Percentiles rank a stretch among this genome's conserved stretches.
These are phyloP conservation scores for Pontoporia blainvillei DNA, from an alignment of 2,113 vertebrate genomes.

Conservation along the genomic window DNA sequence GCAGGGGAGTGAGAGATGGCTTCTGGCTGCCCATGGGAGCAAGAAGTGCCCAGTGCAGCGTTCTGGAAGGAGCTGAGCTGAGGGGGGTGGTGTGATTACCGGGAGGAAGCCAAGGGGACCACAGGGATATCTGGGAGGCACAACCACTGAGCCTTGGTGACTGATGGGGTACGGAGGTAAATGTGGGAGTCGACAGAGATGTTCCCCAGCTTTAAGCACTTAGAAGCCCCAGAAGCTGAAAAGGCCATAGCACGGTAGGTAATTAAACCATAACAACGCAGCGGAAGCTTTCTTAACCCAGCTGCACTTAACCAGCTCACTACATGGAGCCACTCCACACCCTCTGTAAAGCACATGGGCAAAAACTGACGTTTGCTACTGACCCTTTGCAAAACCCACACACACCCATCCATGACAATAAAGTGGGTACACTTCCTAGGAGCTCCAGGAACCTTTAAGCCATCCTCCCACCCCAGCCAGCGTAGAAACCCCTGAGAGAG, in stretches of 20 bases:
- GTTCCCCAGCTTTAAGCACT: background rate
- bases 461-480: too few species aligned
- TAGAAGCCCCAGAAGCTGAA: background rate
- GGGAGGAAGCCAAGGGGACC: background rate
- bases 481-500: background rate
- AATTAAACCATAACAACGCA: background rate
- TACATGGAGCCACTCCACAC: accelerated
- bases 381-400: background rate
- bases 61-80: background rate
- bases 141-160: background rate
- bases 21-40: background rate
- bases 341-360: accelerated
- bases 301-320: background rate
- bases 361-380: background rate
- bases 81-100: too few species aligned
- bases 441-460: background rate
- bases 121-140: background rate
- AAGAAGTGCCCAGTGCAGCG: background rate
- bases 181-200: background rate
- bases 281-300: background rate
- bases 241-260: background rate
- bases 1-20: background rate
- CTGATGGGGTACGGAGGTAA: background rate
- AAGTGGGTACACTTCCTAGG: background rate
- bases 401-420: background rate